These are phyloP conservation scores for Engystomops pustulosus DNA, from an alignment of 2,113 vertebrate genomes.

Conservation along the genomic window DNA sequence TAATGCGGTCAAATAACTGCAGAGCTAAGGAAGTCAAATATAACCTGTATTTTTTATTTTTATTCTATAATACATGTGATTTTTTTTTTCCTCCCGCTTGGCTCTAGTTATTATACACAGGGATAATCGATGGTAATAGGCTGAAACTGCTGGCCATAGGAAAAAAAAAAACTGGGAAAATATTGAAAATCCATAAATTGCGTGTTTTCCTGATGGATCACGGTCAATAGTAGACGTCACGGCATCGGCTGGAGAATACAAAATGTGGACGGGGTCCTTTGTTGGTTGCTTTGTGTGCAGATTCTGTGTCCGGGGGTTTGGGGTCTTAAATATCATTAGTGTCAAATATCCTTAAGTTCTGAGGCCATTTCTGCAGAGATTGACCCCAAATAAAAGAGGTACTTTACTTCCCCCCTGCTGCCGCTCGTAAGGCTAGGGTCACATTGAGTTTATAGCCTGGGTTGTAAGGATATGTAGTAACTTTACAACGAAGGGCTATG, in stretches of 20 bases:
- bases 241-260: background rate
- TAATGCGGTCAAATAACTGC: background rate
- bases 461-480: no score
- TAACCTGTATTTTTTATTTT: background rate
- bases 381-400: background rate
- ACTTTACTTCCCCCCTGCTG: no score
- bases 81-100: no score
- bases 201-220: conserved; percentile 20
- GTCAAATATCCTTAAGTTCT: background rate
- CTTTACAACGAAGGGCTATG: no score
- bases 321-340: background rate
- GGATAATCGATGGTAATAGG: conserved; percentile 30
- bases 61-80: background rate
- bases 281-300: background rate
- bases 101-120: background rate
- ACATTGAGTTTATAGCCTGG: no score
- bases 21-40: background rate
- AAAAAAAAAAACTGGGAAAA: conserved; percentile 22
- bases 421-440: no score
- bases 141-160: conserved; percentile 22
- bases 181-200: conserved; percentile 39
- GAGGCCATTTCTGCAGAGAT: background rate
- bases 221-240: conserved; percentile 28
- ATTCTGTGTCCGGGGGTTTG: background rate
- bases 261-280: background rate